Conservation (phyloP, 1,140 invertebrate genomes). For the Acromyrmex charruanus region DNA sequence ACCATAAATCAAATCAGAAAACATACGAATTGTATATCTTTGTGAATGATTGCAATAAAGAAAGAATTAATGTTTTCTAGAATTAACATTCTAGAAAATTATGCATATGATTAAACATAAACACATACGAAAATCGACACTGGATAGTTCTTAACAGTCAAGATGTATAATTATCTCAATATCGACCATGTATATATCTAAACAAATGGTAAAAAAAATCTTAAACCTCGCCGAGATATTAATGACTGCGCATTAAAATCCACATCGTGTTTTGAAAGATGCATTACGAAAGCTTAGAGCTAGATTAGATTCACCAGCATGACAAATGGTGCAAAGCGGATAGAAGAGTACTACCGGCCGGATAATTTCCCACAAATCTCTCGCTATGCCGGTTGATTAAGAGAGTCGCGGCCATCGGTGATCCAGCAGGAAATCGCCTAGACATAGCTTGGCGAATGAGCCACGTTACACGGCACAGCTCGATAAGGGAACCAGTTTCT, state of each 20-base stretch:
- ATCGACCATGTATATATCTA: background rate
- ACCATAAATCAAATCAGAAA: slow-evolving; percentile 14
- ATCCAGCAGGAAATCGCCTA: slow-evolving; percentile 68
- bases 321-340: slow-evolving; percentile 50
- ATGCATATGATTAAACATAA: background rate
- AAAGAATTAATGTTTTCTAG: background rate
- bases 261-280: slow-evolving; percentile 41
- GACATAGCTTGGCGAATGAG: slow-evolving; percentile 50
- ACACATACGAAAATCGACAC: background rate
- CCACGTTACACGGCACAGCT: slow-evolving; percentile 26
- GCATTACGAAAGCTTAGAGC: slow-evolving; percentile 49
- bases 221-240: slow-evolving; percentile 26
- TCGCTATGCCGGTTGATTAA: slow-evolving; percentile 66
- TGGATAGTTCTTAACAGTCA: background rate
- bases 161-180: slow-evolving; percentile 10
- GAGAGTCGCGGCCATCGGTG: slow-evolving; percentile 33
- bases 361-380: slow-evolving; percentile 63
- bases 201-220: slow-evolving; percentile 5
- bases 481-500: slow-evolving; percentile 71
- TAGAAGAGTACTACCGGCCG: slow-evolving; percentile 9
- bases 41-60: background rate
- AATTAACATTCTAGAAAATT: slow-evolving; percentile 6
- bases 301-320: slow-evolving; percentile 47
- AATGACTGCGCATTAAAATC: slow-evolving; percentile 40
- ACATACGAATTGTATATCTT: background rate